Evolutionary conservation across 2,888 invertebrate species (phyloP), one percentile per base, ranked within the genome.

Genomic region (Slavum lentiscoides): DNA sequence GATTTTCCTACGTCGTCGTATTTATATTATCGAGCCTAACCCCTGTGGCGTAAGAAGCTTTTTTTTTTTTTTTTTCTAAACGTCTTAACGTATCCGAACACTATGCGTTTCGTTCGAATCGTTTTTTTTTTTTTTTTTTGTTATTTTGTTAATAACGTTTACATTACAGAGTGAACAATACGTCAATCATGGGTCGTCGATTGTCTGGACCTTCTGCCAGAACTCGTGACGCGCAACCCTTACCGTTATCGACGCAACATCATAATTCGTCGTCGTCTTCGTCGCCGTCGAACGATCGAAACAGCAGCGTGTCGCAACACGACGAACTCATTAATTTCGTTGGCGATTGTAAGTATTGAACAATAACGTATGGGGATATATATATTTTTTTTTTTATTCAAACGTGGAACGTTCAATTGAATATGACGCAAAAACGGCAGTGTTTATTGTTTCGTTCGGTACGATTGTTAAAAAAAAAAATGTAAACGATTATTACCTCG

Each of bases 281-380:
- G 4, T 30, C 70, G n/a, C 15, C 23, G 1, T 39, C 70, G 13
- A 70, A 61, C 39, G 77, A 80, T 39, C 69, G 70, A 70, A 80
- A 55, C 55, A 62, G 39, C 55, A 62, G 39, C 64, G 23, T 80
- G n/a, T 80, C 77, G 23, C 77, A 80, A 72, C 70, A 80, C 19
- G 77, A 80, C 5, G 77, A 80, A 55, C 77, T 80, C 43, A 80
- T 80, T 62, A 62, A 80, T 80, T 80, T 80, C 53, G 77, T 80
- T 39, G 70, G 77, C 23, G 77, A 43, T 70, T 80, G 77, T 80
- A 80, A 80, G 77, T 80, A 59, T 67, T 9, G 19, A 11, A 69
- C 4, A 69, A 69, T 53, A 55, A 55, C 55, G 53, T 55, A 11
- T 43, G 4, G 2, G 1, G 13, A 6, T 66, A 7, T 55, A 30